A percentile compares a stretch with the other conserved stretches of the same genome.
phyloP scores from a whole-genome alignment of 1,140 invertebrate species.

The Planococcus citri region DNA sequence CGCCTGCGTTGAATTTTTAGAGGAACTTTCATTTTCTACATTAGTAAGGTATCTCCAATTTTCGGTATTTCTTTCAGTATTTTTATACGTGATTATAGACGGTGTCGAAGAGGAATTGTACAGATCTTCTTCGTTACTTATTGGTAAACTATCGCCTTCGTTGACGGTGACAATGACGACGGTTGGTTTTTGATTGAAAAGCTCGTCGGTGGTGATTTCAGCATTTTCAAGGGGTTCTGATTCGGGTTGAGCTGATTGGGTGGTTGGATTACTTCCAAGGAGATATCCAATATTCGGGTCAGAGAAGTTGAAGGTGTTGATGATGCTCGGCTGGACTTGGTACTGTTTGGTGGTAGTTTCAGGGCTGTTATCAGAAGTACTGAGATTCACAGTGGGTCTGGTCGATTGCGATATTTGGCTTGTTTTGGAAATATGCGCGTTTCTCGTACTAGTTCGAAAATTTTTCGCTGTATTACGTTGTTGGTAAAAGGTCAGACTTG shows the following conservation, averaged over 20 bases:
- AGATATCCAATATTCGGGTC: background rate
- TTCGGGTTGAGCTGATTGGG: background rate
- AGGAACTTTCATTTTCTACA: background rate
- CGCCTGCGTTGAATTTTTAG: background rate
- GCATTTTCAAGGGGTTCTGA: background rate
- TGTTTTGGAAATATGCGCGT: background rate
- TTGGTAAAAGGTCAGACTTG: background rate
- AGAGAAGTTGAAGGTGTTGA: background rate
- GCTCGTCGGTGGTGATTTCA: background rate
- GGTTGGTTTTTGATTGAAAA: background rate
- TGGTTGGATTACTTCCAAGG: background rate
- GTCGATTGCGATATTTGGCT: background rate
- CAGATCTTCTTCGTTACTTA: background rate
- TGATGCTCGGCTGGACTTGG: too few species aligned
- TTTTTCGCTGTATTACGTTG: background rate
- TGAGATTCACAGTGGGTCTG: background rate
- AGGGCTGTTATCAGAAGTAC: background rate
- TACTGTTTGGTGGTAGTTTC: too few species aligned
- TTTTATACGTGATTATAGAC: background rate
- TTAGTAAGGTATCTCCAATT: background rate
- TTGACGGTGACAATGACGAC: background rate
- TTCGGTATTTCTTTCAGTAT: background rate
- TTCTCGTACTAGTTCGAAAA: background rate
- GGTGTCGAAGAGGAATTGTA: background rate
- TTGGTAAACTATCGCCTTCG: background rate